Evolutionary conservation across 2,113 vertebrate species (phyloP), one percentile per base, ranked within the genome.

Genomic region (Cryptoleucopteryx plumbea): DNA sequence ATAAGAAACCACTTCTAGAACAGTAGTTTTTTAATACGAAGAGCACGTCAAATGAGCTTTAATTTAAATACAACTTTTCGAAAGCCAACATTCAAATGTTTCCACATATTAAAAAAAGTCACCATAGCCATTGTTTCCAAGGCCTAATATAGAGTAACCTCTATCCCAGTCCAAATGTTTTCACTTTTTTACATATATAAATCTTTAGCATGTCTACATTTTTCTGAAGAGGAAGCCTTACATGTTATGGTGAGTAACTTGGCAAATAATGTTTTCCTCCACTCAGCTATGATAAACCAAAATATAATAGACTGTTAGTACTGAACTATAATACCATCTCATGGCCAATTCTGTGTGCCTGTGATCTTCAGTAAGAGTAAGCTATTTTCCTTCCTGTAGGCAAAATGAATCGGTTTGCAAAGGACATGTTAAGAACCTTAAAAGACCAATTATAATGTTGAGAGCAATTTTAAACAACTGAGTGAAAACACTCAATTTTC

Each of bases 1-100:
- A 63, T 97, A 97, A 97, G 97, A 98, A 98, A 96, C 93, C 96
- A 98, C 94, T 97, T 97, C 91, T 96, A 94, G 96, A 94, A 97
- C 91, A 95, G 93, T 1, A 90, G 75, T 29, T 93, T 96, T 98
- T 97, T 97, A 97, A 97, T 97, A 97, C 32, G 73, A 97, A 93
- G 95, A 97, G 94, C 96, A 97, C 94, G 48, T 96, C 88, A 93
- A 98, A 96, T 96, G 92, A 97, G 91, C 91, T 89, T 96, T 97
- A 96, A 95, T 97, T 96, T 97, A 96, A 97, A 97, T 95, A 96
- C 96, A 97, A 96, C 77, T 97, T 97, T 63, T 90, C 13, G 0
- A 97, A 97, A 93, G 93, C 94, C 94, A 96, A 97, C 97, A 95
- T 85, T 97, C 95, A 97, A 97, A 96, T 91, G 78, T 97, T 98